Evolutionary conservation across 2,113 vertebrate species (phyloP).

Genomic region (Puffinus mauretanicus): DNA sequence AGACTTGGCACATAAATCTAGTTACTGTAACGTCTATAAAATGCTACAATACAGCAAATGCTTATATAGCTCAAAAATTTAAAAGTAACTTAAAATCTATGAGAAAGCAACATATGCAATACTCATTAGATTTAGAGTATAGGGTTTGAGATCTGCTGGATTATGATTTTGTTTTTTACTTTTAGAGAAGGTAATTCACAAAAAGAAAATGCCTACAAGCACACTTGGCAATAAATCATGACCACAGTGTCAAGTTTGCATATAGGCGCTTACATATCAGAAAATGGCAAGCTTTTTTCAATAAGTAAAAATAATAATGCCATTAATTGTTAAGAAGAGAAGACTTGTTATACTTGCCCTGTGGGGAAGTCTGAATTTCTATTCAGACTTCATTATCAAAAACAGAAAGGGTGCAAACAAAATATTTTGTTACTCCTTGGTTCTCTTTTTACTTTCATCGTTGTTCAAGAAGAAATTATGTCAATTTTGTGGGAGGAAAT

Average conservation of each 20-base stretch:
- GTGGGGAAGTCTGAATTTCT: neutral
- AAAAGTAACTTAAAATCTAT: neutral
- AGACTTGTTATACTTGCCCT: neutral
- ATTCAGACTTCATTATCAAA: neutral
- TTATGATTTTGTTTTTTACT: neutral
- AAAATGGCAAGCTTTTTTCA: neutral
- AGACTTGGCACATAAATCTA: neutral
- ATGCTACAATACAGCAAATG: neutral
- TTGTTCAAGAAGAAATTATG: neutral
- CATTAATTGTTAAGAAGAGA: neutral
- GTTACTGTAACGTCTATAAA: neutral
- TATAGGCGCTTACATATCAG: neutral
- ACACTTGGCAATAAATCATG: neutral
- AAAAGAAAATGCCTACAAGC: neutral
- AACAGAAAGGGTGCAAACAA: neutral
- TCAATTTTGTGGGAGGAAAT: neutral
- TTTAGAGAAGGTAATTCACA: neutral
- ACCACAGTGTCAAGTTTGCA: neutral
- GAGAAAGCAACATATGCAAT: neutral
- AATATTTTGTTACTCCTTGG: neutral
- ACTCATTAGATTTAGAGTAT: neutral
- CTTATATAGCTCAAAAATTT: neutral
- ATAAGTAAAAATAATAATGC: neutral
- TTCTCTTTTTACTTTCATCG: neutral
- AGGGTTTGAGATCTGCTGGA: neutral